phyloP scores from a whole-genome alignment of 2,888 invertebrate species.

The Amorpha juglandis region DNA sequence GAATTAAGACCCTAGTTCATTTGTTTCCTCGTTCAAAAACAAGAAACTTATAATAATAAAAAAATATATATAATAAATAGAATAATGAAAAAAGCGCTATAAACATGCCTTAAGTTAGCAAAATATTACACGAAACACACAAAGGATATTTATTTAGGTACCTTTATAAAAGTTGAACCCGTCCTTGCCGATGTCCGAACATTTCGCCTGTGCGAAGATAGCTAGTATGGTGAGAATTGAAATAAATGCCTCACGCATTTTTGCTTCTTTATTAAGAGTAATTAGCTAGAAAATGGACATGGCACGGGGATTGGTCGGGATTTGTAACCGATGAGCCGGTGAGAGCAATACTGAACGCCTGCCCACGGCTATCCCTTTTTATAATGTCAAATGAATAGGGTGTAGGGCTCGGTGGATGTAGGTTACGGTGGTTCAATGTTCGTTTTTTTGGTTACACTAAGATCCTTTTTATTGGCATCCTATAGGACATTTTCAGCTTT shows the following conservation, averaged over 20 bases:
- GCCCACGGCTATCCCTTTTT: conserved; percentile 52
- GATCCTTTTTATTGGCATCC: not conserved
- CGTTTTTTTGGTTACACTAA: conserved; percentile 35
- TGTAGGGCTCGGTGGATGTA: conserved; percentile 24
- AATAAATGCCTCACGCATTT: conserved; percentile 71
- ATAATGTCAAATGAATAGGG: conserved; percentile 52
- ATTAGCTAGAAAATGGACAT: conserved; percentile 48
- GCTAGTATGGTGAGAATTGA: conserved; percentile 64
- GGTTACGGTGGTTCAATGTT: conserved; percentile 29
- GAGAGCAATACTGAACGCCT: conserved; percentile 42
- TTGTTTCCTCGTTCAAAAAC: too few relatives aligned
- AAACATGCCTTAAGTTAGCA: too few relatives aligned
- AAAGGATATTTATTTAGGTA: conserved; percentile 45
- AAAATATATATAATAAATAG: too few relatives aligned
- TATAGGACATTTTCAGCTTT: not conserved
- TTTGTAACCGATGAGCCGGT: conserved; percentile 39
- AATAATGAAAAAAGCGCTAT: too few relatives aligned
- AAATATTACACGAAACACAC: not conserved
- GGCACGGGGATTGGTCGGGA: conserved; percentile 37
- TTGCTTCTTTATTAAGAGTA: conserved; percentile 57
- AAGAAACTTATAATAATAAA: too few relatives aligned
- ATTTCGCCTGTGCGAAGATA: conserved; percentile 50
- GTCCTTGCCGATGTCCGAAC: conserved; percentile 66
- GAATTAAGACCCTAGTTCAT: too few relatives aligned
- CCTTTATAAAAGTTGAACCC: conserved; percentile 80